phyloP scores from a whole-genome alignment of 2,113 vertebrate genomes.

The Benitochromis conjunctus region DNA sequence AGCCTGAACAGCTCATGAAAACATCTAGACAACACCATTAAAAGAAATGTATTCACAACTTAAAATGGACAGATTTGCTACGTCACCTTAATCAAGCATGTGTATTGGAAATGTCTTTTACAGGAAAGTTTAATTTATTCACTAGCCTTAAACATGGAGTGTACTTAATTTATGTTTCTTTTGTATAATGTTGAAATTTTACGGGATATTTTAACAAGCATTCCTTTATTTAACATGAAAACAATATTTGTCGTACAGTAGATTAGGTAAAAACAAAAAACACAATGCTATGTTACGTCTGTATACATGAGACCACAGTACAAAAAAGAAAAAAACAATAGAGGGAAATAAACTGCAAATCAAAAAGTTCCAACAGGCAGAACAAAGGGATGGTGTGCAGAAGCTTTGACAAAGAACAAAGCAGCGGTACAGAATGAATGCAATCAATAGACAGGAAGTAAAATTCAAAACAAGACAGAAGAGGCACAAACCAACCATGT shows the following conservation, averaged over 20 bases:
- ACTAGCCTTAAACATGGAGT: background rate
- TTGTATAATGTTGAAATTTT: background rate
- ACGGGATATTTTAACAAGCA: background rate
- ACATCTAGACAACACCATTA: background rate
- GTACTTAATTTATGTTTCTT: background rate
- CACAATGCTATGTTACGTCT: background rate
- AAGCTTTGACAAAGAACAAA: background rate
- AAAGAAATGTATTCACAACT: background rate
- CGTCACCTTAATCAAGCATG: background rate
- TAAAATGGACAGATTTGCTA: background rate
- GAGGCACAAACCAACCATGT: background rate
- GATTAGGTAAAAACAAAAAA: background rate
- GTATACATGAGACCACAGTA: background rate
- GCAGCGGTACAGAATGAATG: background rate
- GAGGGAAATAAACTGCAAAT: background rate
- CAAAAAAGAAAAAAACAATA: background rate
- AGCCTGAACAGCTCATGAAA: background rate
- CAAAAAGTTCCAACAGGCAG: background rate
- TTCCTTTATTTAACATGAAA: background rate
- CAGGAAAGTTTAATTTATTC: background rate
- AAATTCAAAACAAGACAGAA: background rate
- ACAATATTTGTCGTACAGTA: background rate
- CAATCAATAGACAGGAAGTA: background rate
- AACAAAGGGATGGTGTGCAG: background rate
- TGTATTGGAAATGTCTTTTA: background rate